phyloP scores from a whole-genome alignment of 2,888 invertebrate genomes.

The Ormyrus nitidulus region DNA sequence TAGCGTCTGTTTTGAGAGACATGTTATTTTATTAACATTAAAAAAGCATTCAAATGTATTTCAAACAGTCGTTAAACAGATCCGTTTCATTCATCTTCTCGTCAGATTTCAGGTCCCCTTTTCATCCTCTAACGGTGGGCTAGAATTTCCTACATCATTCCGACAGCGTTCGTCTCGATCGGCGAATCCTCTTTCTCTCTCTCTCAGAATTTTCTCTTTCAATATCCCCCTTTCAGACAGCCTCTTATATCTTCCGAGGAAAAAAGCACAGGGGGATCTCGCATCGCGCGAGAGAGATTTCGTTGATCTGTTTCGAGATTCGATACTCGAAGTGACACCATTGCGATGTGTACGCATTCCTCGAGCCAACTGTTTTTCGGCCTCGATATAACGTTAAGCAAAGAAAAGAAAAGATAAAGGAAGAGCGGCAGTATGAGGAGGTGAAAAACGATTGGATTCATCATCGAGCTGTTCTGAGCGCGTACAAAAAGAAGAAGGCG shows the following conservation, averaged over 20 bases:
- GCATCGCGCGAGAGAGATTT: conserved; percentile 6
- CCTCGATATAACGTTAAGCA: background rate
- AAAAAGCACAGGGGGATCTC: conserved; percentile 2
- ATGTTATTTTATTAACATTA: no score
- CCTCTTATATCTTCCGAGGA: background rate
- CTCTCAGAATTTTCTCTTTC: background rate
- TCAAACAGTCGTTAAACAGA: no score
- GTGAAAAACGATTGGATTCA: background rate
- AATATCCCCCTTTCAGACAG: no score
- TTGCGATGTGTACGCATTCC: no score
- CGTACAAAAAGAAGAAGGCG: no score
- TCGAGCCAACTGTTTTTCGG: background rate
- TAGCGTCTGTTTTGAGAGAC: no score
- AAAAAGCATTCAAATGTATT: no score
- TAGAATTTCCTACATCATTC: conserved; percentile 24
- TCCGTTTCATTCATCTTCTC: conserved; percentile 27
- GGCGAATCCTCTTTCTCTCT: background rate
- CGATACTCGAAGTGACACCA: background rate
- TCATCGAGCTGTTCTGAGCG: no score
- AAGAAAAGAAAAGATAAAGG: background rate
- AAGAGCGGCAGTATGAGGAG: background rate
- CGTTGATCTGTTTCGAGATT: conserved; percentile 11
- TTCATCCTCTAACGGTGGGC: background rate
- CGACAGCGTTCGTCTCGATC: conserved; percentile 4
- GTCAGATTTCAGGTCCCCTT: conserved; percentile 8